Conservation (phyloP, 1,140 invertebrate genomes). For the Brachionus sp. region DNA sequence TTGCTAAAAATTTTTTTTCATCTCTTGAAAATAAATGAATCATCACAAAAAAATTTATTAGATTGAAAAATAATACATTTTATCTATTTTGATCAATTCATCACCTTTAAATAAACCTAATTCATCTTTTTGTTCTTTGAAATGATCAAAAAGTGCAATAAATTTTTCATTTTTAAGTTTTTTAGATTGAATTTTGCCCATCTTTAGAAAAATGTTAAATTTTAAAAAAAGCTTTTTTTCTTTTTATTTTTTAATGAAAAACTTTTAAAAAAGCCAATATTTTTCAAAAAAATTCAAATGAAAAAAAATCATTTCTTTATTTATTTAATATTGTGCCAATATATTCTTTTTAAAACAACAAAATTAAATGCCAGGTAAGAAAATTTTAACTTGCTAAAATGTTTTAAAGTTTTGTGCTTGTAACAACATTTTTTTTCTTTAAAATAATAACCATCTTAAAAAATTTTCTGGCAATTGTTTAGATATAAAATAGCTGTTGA, state of each 20-base stretch:
- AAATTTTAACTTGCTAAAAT: not conserved
- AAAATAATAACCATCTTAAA: too few species aligned
- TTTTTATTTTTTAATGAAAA: not conserved
- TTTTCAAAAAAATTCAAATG: not conserved
- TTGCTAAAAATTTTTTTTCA: not conserved
- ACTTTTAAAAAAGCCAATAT: not conserved
- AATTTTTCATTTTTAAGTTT: not conserved
- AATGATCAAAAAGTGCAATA: not conserved
- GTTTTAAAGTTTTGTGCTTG: not conserved
- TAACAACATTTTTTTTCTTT: not conserved
- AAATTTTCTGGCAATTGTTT: too few species aligned
- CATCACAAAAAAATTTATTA: not conserved
- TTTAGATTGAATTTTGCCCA: slow-evolving; percentile 25
- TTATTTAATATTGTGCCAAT: not conserved
- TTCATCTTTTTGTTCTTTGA: not conserved
- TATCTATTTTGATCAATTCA: not conserved
- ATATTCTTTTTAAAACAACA: not conserved
- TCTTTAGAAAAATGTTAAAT: not conserved
- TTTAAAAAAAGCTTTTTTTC: not conserved
- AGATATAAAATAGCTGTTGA: too few species aligned
- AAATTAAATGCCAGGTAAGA: not conserved
- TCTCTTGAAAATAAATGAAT: not conserved
- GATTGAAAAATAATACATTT: not conserved
- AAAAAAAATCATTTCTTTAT: not conserved
- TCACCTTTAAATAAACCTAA: slow-evolving; percentile 8